Evolutionary conservation across 2,113 vertebrate genomes (phyloP).

Genomic region (Columba livia): DNA sequence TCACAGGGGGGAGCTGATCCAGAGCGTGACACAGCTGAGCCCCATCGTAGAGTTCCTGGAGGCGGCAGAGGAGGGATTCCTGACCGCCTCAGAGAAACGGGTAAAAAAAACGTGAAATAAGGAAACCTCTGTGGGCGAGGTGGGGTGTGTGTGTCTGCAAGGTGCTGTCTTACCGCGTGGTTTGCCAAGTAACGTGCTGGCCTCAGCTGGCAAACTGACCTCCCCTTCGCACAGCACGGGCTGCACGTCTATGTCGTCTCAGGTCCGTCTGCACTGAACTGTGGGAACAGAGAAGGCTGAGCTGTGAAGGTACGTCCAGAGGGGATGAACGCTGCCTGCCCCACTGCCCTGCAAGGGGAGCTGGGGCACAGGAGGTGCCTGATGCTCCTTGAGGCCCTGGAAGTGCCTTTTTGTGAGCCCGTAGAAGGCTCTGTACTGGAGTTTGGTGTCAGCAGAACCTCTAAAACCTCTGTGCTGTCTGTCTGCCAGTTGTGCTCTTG

Average conservation of each 20-base stretch:
- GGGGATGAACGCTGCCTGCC: neutral
- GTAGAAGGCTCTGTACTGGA: neutral
- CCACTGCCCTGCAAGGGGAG: neutral
- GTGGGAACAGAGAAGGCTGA: neutral
- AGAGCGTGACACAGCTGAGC: conserved; percentile 70
- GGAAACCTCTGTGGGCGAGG: neutral
- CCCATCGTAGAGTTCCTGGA: conserved; percentile 76
- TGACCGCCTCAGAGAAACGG: conserved; percentile 67
- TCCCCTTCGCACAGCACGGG: neutral
- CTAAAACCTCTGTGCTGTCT: neutral
- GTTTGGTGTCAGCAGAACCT: neutral
- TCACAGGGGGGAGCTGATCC: conserved; percentile 70
- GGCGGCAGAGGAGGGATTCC: conserved; percentile 70
- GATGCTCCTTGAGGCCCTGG: neutral
- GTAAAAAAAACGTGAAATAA: conserved; percentile 56
- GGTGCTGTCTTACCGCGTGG: accelerated
- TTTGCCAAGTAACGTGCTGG: neutral
- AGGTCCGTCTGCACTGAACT: neutral
- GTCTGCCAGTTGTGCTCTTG: neutral
- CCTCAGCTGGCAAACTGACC: neutral
- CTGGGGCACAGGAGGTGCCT: neutral
- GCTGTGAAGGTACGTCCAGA: neutral
- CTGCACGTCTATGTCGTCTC: neutral
- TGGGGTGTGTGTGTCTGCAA: neutral
- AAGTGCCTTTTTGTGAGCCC: neutral